phyloP scores from a whole-genome alignment of 2,797 vertebrate species.

The Crossoptilon crossoptilon region DNA sequence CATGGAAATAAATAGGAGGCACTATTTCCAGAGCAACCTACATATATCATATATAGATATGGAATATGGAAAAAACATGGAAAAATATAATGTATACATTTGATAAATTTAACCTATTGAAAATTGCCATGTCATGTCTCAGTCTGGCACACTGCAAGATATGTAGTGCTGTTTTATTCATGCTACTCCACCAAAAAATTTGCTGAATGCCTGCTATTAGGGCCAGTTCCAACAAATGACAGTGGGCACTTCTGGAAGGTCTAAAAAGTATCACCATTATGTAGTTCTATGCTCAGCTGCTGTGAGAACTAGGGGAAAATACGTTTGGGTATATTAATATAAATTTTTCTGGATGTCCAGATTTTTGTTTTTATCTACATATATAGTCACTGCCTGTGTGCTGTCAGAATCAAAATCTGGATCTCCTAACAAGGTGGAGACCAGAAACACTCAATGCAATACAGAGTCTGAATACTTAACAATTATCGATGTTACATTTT shows the following conservation, averaged over 20 bases:
- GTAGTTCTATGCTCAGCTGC: neutral
- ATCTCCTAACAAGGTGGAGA: neutral
- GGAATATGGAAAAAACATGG: no score
- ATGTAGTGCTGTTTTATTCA: no score
- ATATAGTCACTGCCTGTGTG: accelerated
- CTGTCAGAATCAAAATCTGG: neutral
- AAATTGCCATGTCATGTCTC: neutral
- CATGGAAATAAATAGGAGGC: no score
- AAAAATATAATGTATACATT: no score
- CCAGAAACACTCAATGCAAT: neutral
- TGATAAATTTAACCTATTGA: neutral
- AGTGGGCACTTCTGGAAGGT: neutral
- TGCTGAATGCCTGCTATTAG: no score
- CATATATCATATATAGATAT: no score
- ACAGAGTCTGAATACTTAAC: neutral
- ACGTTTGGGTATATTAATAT: neutral
- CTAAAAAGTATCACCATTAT: neutral
- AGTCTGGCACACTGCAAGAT: no score
- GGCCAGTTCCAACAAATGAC: no score
- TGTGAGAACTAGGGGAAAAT: neutral
- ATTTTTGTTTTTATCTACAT: neutral
- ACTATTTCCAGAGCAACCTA: no score
- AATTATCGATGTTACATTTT: neutral
- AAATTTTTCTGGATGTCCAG: neutral
- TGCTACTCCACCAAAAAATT: no score